Evolutionary conservation across 1,140 invertebrate genomes (phyloP).

Genomic region (Pseudoatta argentina): DNA sequence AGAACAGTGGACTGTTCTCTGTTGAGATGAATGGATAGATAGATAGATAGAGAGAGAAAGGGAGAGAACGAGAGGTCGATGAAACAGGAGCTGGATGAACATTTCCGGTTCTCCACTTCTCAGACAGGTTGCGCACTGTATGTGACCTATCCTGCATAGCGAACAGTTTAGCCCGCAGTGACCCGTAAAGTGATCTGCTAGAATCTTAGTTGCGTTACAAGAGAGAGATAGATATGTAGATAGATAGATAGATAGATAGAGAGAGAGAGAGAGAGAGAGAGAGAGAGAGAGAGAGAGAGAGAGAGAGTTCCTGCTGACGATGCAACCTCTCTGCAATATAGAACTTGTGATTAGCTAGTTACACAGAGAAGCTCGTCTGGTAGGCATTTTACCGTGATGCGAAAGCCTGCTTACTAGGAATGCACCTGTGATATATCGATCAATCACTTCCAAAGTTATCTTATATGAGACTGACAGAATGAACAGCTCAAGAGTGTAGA

Average conservation of each 20-base stretch:
- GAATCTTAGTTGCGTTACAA: constrained; percentile 34
- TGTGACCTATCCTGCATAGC: constrained; percentile 31
- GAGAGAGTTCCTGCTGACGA: not conserved
- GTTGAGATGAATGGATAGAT: not conserved
- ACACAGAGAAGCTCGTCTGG: constrained; percentile 1
- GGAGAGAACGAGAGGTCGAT: not conserved
- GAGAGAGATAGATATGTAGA: not conserved
- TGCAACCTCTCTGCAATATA: not conserved
- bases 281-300: too few species aligned
- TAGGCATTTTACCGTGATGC: constrained; percentile 21
- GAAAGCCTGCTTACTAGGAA: constrained; percentile 13
- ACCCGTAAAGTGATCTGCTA: constrained; percentile 51
- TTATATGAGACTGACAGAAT: not conserved
- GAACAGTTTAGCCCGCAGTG: constrained; percentile 31
- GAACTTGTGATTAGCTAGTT: constrained; percentile 6
- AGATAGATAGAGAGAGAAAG: not conserved
- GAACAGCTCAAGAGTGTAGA: not conserved
- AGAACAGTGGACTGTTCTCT: not conserved
- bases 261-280: not conserved
- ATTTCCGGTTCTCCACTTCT: constrained; percentile 38
- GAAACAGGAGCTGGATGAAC: constrained; percentile 27
- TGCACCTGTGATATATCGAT: constrained; percentile 15
- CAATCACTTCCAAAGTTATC: not conserved
- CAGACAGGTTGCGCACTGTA: constrained; percentile 3
- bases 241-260: not conserved